phyloP scores from a whole-genome alignment of 2,797 vertebrate genomes.

The Pagetopsis macropterus region DNA sequence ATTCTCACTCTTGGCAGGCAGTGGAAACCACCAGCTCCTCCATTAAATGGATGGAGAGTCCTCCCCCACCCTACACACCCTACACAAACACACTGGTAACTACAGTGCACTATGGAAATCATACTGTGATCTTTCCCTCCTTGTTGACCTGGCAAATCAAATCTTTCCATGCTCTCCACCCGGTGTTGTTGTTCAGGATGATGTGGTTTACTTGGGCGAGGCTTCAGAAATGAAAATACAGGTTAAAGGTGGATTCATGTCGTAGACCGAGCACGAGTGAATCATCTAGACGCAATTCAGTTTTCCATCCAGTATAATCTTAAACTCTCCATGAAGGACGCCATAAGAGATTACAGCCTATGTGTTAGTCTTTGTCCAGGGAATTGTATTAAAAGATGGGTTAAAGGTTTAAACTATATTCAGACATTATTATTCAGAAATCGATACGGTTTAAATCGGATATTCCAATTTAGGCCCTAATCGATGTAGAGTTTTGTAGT shows the following conservation, averaged over 20 bases:
- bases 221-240: not conserved
- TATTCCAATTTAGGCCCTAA: no score
- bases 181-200: constrained; percentile 18
- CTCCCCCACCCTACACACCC: constrained; percentile 44
- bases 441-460: no score
- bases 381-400: not conserved
- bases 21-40: constrained; percentile 68
- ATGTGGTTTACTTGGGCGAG: not conserved
- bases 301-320: not conserved
- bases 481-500: no score
- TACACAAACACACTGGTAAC: constrained; percentile 20
- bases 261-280: not conserved
- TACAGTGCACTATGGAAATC: constrained; percentile 44
- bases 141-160: constrained; percentile 37
- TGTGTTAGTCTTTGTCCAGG: not conserved
- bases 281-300: not conserved
- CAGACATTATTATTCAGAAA: no score
- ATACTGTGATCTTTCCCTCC: constrained; percentile 27
- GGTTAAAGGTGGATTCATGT: not conserved
- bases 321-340: not conserved
- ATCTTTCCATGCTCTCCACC: constrained; percentile 5
- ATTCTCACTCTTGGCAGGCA: constrained; percentile 68
- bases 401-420: no score
- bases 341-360: not conserved
- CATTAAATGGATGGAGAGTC: constrained; percentile 63